Percentiles rank a stretch among this genome's conserved stretches.
phyloP scores from a whole-genome alignment of 2,888 invertebrate species.

The Microplitis manilae region DNA sequence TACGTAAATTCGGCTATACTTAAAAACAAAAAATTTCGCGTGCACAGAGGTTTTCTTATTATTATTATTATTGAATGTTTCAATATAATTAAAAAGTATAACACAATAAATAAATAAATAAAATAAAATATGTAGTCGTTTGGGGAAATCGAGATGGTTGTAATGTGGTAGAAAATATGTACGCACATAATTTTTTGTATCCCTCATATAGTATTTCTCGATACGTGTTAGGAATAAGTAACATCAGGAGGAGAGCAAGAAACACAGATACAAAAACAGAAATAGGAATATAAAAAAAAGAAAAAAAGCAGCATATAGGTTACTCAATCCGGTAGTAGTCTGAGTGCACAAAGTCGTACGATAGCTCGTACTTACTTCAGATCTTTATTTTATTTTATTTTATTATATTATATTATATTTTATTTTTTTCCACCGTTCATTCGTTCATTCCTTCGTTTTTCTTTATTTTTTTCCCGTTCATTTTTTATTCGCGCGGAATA shows the following conservation, averaged over 20 bases:
- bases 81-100: background rate
- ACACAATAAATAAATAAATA: background rate
- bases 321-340: background rate
- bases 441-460: background rate
- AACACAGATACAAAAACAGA: background rate
- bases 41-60: background rate
- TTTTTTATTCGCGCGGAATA: slow-evolving; percentile 55
- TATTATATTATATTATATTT: background rate
- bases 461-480: slow-evolving; percentile 32
- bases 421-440: background rate
- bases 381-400: background rate
- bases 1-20: too few relatives aligned
- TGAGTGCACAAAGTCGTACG: background rate
- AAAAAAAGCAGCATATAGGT: background rate
- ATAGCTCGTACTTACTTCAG: slow-evolving; percentile 1
- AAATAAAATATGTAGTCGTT: background rate
- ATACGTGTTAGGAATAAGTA: background rate
- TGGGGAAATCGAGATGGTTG: background rate
- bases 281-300: background rate
- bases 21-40: too few relatives aligned
- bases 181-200: slow-evolving; percentile 1
- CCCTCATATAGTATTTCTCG: background rate
- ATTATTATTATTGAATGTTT: background rate
- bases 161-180: background rate
- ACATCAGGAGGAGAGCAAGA: background rate